These are phyloP conservation scores for Formica exsecta DNA, from an alignment of 1,140 invertebrate genomes.

Conservation along the genomic window DNA sequence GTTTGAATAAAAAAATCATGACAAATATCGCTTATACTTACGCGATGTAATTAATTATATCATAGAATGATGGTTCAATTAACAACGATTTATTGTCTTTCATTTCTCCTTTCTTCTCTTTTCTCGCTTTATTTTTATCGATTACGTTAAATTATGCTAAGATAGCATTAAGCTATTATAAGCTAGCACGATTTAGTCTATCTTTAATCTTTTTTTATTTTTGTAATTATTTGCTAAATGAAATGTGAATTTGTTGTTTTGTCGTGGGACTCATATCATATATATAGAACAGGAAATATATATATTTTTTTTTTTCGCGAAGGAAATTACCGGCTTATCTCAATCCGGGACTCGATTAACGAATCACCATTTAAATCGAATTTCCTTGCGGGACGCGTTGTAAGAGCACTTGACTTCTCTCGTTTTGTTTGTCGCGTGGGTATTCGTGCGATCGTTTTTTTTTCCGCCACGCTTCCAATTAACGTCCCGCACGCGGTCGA, in stretches of 20 bases:
- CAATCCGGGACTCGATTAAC: slow-evolving; percentile 35
- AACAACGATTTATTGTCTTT: not conserved
- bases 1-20: not conserved
- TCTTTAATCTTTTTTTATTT: not conserved
- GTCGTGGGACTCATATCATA: not conserved
- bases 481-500: slow-evolving; percentile 57
- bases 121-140: not conserved
- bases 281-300: not conserved
- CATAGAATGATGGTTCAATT: slow-evolving; percentile 14
- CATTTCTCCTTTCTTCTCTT: not conserved
- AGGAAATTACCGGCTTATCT: slow-evolving; percentile 7
- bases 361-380: slow-evolving; percentile 59
- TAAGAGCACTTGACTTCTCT: slow-evolving; percentile 41
- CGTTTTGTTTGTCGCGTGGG: slow-evolving; percentile 44
- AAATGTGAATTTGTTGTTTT: slow-evolving; percentile 2
- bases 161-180: no score
- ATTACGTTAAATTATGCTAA: not conserved
- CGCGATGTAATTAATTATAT: not conserved
- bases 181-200: not conserved
- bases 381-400: slow-evolving; percentile 34
- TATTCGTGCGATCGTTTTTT: slow-evolving; percentile 41
- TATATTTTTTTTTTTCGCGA: not conserved
- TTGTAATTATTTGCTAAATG: not conserved
- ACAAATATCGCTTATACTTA: slow-evolving; percentile 20
- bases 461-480: slow-evolving; percentile 60